phyloP scores from a whole-genome alignment of 2,888 invertebrate species.

The Andrena flavipes region DNA sequence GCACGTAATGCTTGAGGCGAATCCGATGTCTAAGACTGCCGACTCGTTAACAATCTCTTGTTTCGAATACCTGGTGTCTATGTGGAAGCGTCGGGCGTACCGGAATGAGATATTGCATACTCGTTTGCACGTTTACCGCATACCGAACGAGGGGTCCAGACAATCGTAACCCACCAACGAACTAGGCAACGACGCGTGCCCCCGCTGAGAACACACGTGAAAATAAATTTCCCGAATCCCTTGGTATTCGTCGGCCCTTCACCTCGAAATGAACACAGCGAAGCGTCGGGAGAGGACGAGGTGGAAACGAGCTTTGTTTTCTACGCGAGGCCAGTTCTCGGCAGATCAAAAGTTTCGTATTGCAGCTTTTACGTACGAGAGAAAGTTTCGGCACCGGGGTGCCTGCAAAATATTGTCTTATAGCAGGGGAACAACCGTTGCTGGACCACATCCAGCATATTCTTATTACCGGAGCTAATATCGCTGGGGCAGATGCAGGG shows the following conservation, averaged over 20 bases:
- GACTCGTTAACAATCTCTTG: conserved; percentile 43
- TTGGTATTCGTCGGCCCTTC: background rate
- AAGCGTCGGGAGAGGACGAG: background rate
- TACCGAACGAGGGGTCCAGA: background rate
- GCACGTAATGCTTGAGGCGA: conserved; percentile 1
- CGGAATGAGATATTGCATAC: conserved; percentile 21
- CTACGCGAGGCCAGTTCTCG: background rate
- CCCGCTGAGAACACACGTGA: background rate
- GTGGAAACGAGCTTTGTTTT: background rate
- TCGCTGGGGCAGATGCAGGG: background rate
- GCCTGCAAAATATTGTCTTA: conserved; percentile 4
- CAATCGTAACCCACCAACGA: conserved; percentile 9
- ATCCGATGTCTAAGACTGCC: conserved; percentile 16
- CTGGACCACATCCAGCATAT: conserved; percentile 18
- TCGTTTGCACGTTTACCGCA: conserved; percentile 2
- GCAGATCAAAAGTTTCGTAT: conserved; percentile 18
- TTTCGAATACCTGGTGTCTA: conserved; percentile 18
- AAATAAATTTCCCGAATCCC: conserved; percentile 10
- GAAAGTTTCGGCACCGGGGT: background rate
- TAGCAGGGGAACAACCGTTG: background rate
- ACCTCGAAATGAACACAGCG: background rate
- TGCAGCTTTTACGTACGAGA: background rate
- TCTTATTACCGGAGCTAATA: background rate
- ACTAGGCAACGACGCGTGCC: conserved; percentile 5
- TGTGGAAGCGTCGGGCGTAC: background rate